Conservation (phyloP, 2,797 vertebrate genomes). For the Tragelaphus eurycerus region DNA sequence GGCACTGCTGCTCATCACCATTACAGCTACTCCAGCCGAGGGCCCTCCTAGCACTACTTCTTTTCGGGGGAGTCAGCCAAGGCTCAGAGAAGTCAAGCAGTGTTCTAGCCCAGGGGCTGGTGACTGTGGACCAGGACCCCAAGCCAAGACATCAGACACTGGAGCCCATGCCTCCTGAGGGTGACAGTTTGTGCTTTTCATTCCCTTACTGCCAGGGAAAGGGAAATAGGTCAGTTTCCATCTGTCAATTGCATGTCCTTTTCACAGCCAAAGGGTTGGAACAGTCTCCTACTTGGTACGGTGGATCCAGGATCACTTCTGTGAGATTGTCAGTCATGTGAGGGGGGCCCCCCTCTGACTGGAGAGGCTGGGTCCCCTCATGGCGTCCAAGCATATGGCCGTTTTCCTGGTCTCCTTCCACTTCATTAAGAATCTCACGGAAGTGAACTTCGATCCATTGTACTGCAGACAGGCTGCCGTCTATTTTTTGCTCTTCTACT, state of each 20-base stretch:
- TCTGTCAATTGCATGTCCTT: background rate
- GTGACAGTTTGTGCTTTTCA: background rate
- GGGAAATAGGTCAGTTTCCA: constrained; percentile 26
- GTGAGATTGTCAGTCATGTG: background rate
- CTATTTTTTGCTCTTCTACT: constrained; percentile 70
- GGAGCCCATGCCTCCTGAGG: background rate
- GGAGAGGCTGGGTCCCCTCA: background rate
- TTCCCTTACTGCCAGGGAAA: background rate
- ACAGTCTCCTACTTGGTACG: background rate
- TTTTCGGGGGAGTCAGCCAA: background rate
- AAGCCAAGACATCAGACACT: background rate
- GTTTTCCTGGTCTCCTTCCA: background rate
- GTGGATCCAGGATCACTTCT: background rate
- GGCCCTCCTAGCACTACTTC: no score
- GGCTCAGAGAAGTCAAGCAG: background rate
- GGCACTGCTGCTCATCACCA: background rate
- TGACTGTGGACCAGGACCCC: background rate
- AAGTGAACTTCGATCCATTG: constrained; percentile 11
- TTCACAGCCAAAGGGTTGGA: background rate
- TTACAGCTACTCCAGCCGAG: no score
- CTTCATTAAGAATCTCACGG: background rate
- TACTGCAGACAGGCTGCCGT: constrained; percentile 32
- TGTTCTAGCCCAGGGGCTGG: background rate
- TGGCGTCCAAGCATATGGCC: background rate
- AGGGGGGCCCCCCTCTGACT: background rate